Conservation (phyloP, 2,113 vertebrate species). For the Crypturellus undulatus region DNA sequence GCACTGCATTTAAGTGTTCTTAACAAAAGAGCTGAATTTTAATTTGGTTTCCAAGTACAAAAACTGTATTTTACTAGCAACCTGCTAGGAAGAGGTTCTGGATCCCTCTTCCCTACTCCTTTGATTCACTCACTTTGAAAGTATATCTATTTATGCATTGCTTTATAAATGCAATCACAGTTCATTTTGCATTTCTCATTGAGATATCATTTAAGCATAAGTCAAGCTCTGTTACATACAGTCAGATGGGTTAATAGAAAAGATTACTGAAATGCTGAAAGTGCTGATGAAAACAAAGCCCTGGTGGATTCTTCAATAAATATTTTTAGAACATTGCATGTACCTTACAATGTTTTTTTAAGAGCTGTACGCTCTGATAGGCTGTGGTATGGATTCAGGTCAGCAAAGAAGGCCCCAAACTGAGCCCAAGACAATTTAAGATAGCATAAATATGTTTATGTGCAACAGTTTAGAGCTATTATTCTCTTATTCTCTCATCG, state of each 20-base stretch:
- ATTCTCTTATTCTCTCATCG: background rate
- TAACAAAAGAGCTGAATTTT: background rate
- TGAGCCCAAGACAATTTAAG: background rate
- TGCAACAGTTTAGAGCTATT: background rate
- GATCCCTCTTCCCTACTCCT: background rate
- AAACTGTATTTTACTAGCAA: background rate
- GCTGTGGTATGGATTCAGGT: background rate
- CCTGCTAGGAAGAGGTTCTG: background rate
- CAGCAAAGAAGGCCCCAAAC: background rate
- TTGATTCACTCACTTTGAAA: conserved; percentile 5
- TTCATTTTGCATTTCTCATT: conserved; percentile 38
- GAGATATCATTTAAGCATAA: conserved; percentile 29
- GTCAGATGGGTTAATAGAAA: conserved; percentile 15
- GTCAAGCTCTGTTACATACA: background rate
- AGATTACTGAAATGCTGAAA: conserved; percentile 23
- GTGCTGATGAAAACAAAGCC: conserved; percentile 18
- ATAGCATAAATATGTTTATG: background rate
- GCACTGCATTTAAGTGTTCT: background rate
- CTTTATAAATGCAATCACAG: conserved; percentile 17
- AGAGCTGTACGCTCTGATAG: background rate
- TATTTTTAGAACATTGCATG: background rate
- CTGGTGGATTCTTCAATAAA: background rate
- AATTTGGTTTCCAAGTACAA: background rate
- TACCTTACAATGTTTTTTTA: background rate
- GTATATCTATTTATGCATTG: conserved; percentile 17